These are phyloP conservation scores for Aurelia aurita complex sp. Pacific DNA, from an alignment of 30 jellyfish, hydroid and myxozoan genomes.

Conservation along the genomic window DNA sequence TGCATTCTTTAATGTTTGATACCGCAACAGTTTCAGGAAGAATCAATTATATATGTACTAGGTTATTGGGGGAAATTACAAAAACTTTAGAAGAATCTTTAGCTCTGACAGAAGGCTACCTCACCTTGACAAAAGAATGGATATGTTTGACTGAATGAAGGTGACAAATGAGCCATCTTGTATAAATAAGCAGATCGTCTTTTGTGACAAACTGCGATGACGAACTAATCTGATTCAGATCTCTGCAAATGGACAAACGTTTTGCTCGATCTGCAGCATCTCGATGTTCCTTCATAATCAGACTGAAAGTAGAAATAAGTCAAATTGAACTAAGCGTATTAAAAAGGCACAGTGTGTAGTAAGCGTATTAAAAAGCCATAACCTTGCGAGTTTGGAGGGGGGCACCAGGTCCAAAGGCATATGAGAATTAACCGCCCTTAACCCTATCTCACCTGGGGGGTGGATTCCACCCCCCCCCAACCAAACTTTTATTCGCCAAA, in stretches of 20 bases:
- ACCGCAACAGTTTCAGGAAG: too few relatives aligned
- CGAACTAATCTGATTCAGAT: conserved; percentile 8
- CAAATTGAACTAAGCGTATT: too few relatives aligned
- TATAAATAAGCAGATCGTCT: conserved; percentile 68
- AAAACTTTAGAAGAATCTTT: neutral
- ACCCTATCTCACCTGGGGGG: too few relatives aligned
- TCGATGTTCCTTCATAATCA: conserved; percentile 61
- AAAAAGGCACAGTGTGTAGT: too few relatives aligned
- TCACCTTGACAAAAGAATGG: conserved; percentile 64
- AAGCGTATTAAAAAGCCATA: too few relatives aligned
- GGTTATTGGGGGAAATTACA: neutral
- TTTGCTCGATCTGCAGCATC: conserved; percentile 76
- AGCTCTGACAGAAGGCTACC: neutral
- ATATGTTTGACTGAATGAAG: conserved; percentile 74
- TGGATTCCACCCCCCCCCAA: too few relatives aligned
- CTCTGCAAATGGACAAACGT: conserved; percentile 75
- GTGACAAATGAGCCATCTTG: conserved; percentile 88
- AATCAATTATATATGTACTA: too few relatives aligned
- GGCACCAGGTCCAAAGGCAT: too few relatives aligned
- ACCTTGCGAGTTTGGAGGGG: too few relatives aligned
- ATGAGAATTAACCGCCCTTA: too few relatives aligned
- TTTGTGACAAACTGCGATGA: conserved; percentile 40
- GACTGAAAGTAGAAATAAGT: conserved; percentile 10
- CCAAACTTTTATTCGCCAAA: too few relatives aligned
- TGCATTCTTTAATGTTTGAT: too few relatives aligned